phyloP scores from a whole-genome alignment of 53 echinoderm and acorn worm species.

The Paracentrotus lividus region DNA sequence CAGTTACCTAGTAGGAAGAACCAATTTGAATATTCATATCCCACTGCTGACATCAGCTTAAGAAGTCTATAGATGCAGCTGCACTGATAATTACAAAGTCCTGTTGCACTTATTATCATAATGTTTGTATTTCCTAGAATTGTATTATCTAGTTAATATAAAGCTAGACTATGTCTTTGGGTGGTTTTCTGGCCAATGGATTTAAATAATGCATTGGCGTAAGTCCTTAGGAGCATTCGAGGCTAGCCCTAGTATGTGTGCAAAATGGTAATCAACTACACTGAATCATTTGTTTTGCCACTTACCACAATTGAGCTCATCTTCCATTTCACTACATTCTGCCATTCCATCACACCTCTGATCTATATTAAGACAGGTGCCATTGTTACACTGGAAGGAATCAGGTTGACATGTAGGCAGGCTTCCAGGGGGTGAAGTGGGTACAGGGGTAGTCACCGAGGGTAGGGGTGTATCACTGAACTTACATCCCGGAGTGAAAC shows the following conservation, averaged over 20 bases:
- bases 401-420: slow-evolving; percentile 69
- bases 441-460: slow-evolving; percentile 66
- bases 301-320: slow-evolving; percentile 88
- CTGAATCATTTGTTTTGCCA: neutral
- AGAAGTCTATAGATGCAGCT: too few relatives aligned
- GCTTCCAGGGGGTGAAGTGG: slow-evolving; percentile 54
- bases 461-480: slow-evolving; percentile 65
- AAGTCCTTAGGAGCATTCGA: too few relatives aligned
- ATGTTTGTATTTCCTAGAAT: too few relatives aligned
- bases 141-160: too few relatives aligned
- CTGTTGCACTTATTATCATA: too few relatives aligned
- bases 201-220: too few relatives aligned
- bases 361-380: slow-evolving; percentile 68
- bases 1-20: slow-evolving; percentile 75
- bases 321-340: slow-evolving; percentile 77
- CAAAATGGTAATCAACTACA: too few relatives aligned
- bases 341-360: slow-evolving; percentile 72
- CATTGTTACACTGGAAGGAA: slow-evolving; percentile 75
- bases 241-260: too few relatives aligned
- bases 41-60: neutral
- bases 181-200: too few relatives aligned
- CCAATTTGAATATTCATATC: neutral
- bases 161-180: too few relatives aligned
- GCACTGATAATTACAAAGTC: too few relatives aligned
- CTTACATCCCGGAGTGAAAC: slow-evolving; percentile 78